Evolutionary conservation across 1,140 invertebrate species (phyloP).

Genomic region (Drosophila albomicans): DNA sequence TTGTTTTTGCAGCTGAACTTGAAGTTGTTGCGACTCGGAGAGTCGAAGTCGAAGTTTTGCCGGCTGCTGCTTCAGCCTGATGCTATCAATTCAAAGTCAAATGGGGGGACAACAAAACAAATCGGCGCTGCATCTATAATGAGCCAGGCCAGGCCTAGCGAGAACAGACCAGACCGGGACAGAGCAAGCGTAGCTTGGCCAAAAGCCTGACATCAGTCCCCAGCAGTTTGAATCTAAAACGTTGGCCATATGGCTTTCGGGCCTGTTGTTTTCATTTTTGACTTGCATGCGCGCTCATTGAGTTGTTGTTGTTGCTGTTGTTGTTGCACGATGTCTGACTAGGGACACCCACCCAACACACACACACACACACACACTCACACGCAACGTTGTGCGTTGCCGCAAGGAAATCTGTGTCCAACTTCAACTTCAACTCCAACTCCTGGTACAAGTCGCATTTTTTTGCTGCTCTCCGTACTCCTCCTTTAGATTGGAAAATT

Average conservation of each 20-base stretch:
- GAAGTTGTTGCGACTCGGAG: constrained; percentile 7
- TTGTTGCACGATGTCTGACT: constrained; percentile 51
- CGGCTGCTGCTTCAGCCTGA: constrained; percentile 57
- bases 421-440: not conserved
- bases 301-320: constrained; percentile 42
- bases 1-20: not conserved
- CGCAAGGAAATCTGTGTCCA: constrained; percentile 31
- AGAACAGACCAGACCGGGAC: not conserved
- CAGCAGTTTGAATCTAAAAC: constrained; percentile 20
- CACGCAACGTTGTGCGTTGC: constrained; percentile 47
- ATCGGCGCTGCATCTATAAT: constrained; percentile 83
- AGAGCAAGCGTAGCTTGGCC: not conserved
- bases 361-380: constrained; percentile 30
- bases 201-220: constrained; percentile 18
- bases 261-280: constrained; percentile 4
- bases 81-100: constrained; percentile 83
- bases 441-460: constrained; percentile 40
- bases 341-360: constrained; percentile 68
- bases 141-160: constrained; percentile 40
- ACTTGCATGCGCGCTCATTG: constrained; percentile 41
- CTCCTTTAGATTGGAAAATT: constrained; percentile 51
- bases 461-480: constrained; percentile 10
- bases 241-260: constrained; percentile 46
- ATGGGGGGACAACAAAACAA: constrained; percentile 83
- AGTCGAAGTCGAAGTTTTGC: constrained; percentile 25